Evolutionary conservation across 2,797 vertebrate species (phyloP), one percentile per base, ranked within the genome.

Genomic region (Sciurus vulgaris): DNA sequence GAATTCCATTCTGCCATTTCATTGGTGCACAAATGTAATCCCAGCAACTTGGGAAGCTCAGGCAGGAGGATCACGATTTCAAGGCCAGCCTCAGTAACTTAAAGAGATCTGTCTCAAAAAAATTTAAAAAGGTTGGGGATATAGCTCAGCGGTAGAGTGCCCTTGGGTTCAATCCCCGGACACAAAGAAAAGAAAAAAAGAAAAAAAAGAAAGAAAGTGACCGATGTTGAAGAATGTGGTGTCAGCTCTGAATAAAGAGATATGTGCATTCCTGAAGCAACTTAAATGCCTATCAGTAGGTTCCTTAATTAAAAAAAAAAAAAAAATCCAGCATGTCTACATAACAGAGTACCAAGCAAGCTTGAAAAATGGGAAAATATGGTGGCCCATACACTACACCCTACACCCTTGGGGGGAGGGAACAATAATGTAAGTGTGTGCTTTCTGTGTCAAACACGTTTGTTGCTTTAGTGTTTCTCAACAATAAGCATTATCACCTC

Each of bases 301-400:
- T 41, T 3, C 17, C 51, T 87, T 84, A 49, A 12, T 90, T 90
- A 92, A 93, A 18, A 17, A 67, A 93, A 77, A 90, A 92, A 93
- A n/a, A 17, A 67, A 93, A 77, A 78, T 69, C 74, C n/a, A 88
- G 49, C 38, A 11, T 14, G 61, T 67, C 78, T 54, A 63, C 14
- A 18, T 77, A 73, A 92, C 20, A 67, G 51, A 81, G 51, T 49
- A 82, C 15, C 63, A 44, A 1, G 18, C 30, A 20, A 70, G 74
- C 38, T 67, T 91, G 91, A 72, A 86, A 95, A 95, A 79, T 30
- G 38, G 81, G 59, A 6, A 56, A 90, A 59, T 30, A 47, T 1
- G 35, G 77, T 84, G 65, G 12, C 20, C 78, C 10, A 20, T 1
- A 15, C 11, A 56, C n/a, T 4, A n/a, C 63, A 26, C 8, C 20